Conservation (phyloP, 2,888 invertebrate genomes). For the Lycaena phlaeas region DNA sequence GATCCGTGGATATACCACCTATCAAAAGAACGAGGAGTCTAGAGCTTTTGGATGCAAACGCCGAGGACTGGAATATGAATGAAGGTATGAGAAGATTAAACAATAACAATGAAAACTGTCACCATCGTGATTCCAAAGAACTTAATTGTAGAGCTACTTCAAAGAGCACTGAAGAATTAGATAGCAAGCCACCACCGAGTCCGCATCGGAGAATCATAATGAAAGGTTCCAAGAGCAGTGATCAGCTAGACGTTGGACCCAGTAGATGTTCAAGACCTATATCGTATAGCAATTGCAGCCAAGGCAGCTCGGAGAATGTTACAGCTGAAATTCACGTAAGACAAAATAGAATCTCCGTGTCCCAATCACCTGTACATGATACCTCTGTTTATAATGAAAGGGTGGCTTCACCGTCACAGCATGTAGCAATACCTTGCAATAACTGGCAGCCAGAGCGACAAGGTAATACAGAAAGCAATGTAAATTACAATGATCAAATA, state of each 20-base stretch:
- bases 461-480: constrained; percentile 34
- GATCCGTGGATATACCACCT: constrained; percentile 69
- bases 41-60: constrained; percentile 75
- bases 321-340: constrained; percentile 65
- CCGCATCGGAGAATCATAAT: constrained; percentile 42
- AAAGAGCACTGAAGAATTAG: constrained; percentile 65
- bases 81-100: constrained; percentile 52
- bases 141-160: constrained; percentile 57
- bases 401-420: constrained; percentile 45
- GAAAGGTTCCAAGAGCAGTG: constrained; percentile 56
- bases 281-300: constrained; percentile 28
- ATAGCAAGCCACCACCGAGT: constrained; percentile 41
- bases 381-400: constrained; percentile 41
- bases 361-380: constrained; percentile 55
- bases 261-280: constrained; percentile 40
- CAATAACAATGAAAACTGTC: constrained; percentile 42
- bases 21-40: constrained; percentile 80
- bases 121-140: constrained; percentile 54
- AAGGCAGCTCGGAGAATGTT: constrained; percentile 42
- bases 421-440: constrained; percentile 39
- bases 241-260: constrained; percentile 52
- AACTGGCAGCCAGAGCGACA: constrained; percentile 33
- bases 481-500: constrained; percentile 24
- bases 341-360: constrained; percentile 47
- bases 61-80: constrained; percentile 52